Conservation (phyloP, 2,113 vertebrate species). For the Gracilinanus agilis region DNA sequence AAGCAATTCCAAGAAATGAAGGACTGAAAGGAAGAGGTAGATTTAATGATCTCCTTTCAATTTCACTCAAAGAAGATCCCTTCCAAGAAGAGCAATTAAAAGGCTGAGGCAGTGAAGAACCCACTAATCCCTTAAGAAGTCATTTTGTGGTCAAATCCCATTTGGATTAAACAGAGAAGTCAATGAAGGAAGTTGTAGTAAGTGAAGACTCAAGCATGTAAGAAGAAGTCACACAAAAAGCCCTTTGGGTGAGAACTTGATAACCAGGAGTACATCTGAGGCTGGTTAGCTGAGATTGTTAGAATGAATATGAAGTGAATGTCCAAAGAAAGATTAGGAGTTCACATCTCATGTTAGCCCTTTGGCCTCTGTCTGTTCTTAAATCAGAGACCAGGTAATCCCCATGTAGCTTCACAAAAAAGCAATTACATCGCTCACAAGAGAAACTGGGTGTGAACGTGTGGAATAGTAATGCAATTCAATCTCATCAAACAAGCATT, state of each 20-base stretch:
- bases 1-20: slow-evolving; percentile 37
- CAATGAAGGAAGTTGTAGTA: background rate
- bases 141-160: slow-evolving; percentile 5
- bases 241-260: fast-evolving
- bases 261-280: too few species aligned
- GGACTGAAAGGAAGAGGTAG: background rate
- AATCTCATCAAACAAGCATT: background rate
- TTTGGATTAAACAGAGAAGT: slow-evolving; percentile 13
- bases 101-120: background rate
- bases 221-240: background rate
- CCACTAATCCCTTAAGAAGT: background rate
- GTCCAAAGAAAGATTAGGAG: background rate
- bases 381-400: background rate
- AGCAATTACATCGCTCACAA: background rate
- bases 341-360: background rate
- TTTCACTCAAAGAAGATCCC: slow-evolving; percentile 23
- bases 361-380: background rate
- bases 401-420: background rate
- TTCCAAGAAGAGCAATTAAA: slow-evolving; percentile 27
- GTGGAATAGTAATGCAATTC: background rate
- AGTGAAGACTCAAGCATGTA: background rate
- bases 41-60: slow-evolving; percentile 20
- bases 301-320: background rate
- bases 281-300: background rate
- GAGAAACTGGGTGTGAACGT: background rate